These are phyloP conservation scores for Bombycilla garrulus DNA, from an alignment of 2,113 vertebrate species.

Conservation along the genomic window DNA sequence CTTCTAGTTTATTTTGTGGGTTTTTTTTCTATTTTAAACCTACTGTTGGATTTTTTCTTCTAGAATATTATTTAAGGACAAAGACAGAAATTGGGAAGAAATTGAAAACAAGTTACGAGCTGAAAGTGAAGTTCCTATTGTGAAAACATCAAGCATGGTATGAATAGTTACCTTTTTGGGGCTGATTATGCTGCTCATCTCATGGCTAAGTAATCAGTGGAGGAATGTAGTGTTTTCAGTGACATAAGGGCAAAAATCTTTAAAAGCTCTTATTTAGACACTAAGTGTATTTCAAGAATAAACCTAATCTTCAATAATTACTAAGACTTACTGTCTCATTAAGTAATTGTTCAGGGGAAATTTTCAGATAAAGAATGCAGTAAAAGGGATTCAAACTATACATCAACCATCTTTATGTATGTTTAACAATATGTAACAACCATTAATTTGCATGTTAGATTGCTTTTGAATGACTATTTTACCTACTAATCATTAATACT, in stretches of 20 bases:
- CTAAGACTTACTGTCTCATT: not conserved
- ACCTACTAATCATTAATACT: not conserved
- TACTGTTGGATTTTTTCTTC: slow-evolving; percentile 42
- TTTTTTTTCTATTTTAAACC: not conserved
- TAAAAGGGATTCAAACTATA: not conserved
- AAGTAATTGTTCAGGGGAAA: not conserved
- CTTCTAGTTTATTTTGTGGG: not conserved
- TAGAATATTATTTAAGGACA: slow-evolving; percentile 97
- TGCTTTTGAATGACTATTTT: not conserved
- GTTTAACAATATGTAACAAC: not conserved
- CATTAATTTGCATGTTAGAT: not conserved
- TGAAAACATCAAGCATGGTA: slow-evolving; percentile 98
- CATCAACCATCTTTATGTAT: not conserved
- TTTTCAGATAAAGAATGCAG: not conserved
- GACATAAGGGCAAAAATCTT: not conserved
- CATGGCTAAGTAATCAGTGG: not conserved
- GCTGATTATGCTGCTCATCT: not conserved
- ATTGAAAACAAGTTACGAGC: slow-evolving; percentile 91
- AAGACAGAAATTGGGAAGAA: slow-evolving; percentile 97
- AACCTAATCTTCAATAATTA: not conserved
- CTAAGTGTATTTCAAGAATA: not conserved
- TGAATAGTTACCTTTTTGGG: not conserved
- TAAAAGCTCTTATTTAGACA: not conserved
- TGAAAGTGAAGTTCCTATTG: slow-evolving; percentile 91
- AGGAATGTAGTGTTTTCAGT: not conserved